These are phyloP conservation scores for Apodemus speciosus DNA, from an alignment of 2,113 vertebrate species.

Conservation along the genomic window DNA sequence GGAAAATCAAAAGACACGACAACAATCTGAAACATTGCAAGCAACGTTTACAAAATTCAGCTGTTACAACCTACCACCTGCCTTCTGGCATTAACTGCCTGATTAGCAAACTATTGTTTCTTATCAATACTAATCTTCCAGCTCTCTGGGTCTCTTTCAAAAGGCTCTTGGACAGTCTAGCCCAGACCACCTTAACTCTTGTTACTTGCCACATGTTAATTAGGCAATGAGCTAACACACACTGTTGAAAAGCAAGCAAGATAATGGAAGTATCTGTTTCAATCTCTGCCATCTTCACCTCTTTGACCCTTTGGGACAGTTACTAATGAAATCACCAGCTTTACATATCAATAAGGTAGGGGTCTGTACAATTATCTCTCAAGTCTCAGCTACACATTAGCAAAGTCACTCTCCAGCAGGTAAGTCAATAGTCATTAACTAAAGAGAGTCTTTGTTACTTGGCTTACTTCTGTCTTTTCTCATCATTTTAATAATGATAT, in stretches of 20 bases:
- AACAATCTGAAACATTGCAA: background rate
- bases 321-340: slow-evolving; percentile 61
- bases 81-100: slow-evolving; percentile 3
- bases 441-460: background rate
- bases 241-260: slow-evolving; percentile 28
- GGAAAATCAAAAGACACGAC: background rate
- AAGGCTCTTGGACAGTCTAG: background rate
- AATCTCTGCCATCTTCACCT: slow-evolving; percentile 29
- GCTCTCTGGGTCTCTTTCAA: slow-evolving; percentile 41
- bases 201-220: slow-evolving; percentile 1
- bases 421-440: slow-evolving; percentile 44
- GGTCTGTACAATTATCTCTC: slow-evolving; percentile 46
- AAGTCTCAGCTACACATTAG: slow-evolving; percentile 40
- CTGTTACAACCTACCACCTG: slow-evolving; percentile 9
- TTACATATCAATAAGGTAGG: slow-evolving; percentile 12
- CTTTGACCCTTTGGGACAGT: slow-evolving; percentile 15
- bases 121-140: background rate
- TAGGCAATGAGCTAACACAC: background rate
- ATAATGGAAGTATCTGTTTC: slow-evolving; percentile 8
- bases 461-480: slow-evolving; percentile 12
- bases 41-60: background rate
- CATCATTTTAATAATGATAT: background rate
- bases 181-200: background rate
- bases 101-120: background rate
- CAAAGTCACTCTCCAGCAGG: slow-evolving; percentile 23